Percentiles rank a stretch among this genome's conserved stretches.
phyloP scores from a whole-genome alignment of 2,888 invertebrate species.

The Eucera pruinosa region DNA sequence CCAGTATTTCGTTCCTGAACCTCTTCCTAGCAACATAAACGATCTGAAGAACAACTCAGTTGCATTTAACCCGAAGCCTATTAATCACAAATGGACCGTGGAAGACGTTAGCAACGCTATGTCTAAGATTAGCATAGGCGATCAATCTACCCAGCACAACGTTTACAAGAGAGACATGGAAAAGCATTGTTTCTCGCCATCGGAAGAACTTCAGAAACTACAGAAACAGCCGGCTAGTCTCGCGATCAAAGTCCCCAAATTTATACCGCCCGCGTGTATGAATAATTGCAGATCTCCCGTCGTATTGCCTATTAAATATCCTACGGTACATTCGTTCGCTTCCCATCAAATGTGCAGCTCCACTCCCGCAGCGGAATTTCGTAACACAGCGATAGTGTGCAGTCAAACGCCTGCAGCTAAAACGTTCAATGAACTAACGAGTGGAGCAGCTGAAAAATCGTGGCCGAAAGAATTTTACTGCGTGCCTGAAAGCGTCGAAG shows the following conservation, averaged over 20 bases:
- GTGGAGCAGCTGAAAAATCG: not conserved
- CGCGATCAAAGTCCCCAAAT: no score
- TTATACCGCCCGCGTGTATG: no score
- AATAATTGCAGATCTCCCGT: not conserved
- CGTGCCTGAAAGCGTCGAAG: not conserved
- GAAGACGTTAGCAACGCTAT: not conserved
- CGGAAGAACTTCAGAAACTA: not conserved
- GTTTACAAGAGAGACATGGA: not conserved
- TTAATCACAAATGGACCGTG: not conserved
- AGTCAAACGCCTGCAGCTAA: not conserved
- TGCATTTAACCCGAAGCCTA: not conserved
- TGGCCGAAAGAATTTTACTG: not conserved
- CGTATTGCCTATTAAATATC: constrained; percentile 19
- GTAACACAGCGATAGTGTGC: not conserved
- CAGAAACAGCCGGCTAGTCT: no score
- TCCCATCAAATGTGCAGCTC: constrained; percentile 15
- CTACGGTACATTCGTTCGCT: constrained; percentile 1
- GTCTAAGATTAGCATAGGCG: not conserved
- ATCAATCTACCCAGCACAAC: not conserved
- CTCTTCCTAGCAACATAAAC: not conserved
- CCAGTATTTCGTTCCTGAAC: not conserved
- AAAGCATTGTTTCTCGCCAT: not conserved
- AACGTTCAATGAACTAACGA: not conserved
- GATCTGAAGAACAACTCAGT: not conserved
- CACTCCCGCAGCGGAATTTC: not conserved